phyloP scores from a whole-genome alignment of 2,113 vertebrate genomes.

The Dasyurus viverrinus region DNA sequence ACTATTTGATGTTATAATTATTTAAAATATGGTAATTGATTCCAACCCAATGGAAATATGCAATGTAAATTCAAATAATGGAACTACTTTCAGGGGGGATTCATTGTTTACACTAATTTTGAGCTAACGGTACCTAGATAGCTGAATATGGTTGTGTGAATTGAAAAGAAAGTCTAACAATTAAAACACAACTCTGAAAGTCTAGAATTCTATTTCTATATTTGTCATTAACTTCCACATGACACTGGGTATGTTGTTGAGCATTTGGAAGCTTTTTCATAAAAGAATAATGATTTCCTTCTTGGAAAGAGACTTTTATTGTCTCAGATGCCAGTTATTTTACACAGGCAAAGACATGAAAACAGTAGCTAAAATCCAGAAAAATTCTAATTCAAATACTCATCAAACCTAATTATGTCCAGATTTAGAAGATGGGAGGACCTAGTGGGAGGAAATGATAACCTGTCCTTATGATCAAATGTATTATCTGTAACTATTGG shows the following conservation, averaged over 20 bases:
- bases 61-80: neutral
- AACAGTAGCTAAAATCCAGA: conserved; percentile 42
- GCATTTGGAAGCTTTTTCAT: conserved; percentile 24
- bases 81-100: neutral
- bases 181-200: neutral
- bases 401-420: neutral
- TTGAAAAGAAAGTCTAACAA: neutral
- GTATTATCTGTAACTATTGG: neutral
- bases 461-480: neutral
- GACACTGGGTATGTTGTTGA: conserved; percentile 40
- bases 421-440: neutral
- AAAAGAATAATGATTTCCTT: conserved; percentile 12
- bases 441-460: neutral
- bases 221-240: neutral
- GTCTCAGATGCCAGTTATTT: neutral
- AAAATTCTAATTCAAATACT: conserved; percentile 40
- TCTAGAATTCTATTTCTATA: conserved; percentile 16
- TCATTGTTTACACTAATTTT: neutral
- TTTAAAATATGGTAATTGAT: neutral
- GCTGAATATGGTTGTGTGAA: neutral
- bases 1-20: neutral
- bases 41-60: neutral
- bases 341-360: neutral
- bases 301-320: neutral
- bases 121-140: neutral